These are phyloP conservation scores for Numenius arquata DNA, from an alignment of 2,113 vertebrate species.

Conservation along the genomic window DNA sequence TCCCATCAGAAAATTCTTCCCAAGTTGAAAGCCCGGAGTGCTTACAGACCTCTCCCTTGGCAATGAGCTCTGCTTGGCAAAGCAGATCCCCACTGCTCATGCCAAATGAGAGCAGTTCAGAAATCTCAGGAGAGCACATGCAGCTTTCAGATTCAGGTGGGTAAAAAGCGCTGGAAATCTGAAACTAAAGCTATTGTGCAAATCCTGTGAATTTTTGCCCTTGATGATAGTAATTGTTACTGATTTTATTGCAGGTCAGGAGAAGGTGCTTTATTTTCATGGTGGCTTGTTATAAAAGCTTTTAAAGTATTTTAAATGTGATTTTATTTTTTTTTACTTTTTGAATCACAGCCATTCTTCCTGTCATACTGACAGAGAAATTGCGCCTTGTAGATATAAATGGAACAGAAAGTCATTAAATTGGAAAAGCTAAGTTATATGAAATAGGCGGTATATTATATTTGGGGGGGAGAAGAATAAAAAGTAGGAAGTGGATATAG, in stretches of 20 bases:
- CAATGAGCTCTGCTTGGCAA: background rate
- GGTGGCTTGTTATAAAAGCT: background rate
- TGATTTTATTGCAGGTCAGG: background rate
- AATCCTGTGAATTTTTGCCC: background rate
- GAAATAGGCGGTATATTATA: background rate
- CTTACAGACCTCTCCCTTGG: background rate
- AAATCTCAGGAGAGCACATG: background rate
- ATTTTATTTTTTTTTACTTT: background rate
- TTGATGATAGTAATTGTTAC: background rate
- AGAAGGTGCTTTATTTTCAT: background rate
- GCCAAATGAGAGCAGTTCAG: background rate
- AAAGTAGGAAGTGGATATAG: background rate
- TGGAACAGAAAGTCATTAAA: background rate
- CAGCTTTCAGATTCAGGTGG: conserved; percentile 5
- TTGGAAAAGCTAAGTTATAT: background rate
- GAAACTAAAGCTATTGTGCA: background rate
- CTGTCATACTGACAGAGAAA: background rate
- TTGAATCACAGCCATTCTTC: background rate
- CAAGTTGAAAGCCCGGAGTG: background rate
- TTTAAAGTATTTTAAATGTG: background rate
- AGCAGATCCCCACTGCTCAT: rapidly evolving
- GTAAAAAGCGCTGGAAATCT: background rate
- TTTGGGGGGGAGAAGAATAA: background rate
- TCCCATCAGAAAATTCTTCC: background rate
- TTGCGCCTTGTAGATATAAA: background rate